These are phyloP conservation scores for Carabus problematicus DNA, from an alignment of 2,888 invertebrate species.

Conservation along the genomic window DNA sequence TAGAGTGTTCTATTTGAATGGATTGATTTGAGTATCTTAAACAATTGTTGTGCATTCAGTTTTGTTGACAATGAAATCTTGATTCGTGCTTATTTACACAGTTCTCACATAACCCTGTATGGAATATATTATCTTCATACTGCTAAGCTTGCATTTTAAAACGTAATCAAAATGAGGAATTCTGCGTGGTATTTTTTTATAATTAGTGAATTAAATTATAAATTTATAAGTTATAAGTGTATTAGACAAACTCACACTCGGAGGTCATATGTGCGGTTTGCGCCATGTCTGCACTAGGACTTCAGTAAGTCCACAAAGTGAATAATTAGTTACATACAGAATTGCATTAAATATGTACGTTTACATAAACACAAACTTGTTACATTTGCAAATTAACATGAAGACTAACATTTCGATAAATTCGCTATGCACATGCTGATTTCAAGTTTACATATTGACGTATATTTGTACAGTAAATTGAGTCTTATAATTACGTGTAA, in stretches of 20 bases:
- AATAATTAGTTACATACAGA: too few relatives aligned
- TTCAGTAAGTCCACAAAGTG: too few relatives aligned
- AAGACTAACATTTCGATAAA: slow-evolving; percentile 32
- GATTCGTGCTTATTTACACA: neutral
- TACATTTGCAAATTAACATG: slow-evolving; percentile 32
- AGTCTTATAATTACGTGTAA: too few relatives aligned
- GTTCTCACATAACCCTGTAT: too few relatives aligned
- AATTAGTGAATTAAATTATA: neutral
- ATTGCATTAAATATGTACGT: slow-evolving; percentile 11
- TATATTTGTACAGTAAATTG: too few relatives aligned
- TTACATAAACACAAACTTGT: slow-evolving; percentile 22
- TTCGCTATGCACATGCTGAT: slow-evolving; percentile 7
- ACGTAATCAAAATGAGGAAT: slow-evolving; percentile 1
- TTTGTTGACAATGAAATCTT: slow-evolving; percentile 8
- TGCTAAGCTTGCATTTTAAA: neutral
- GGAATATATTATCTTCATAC: neutral
- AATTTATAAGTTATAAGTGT: too few relatives aligned
- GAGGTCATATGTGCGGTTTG: too few relatives aligned
- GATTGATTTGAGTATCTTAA: slow-evolving; percentile 27
- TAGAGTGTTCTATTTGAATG: slow-evolving; percentile 31
- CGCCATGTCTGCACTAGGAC: too few relatives aligned
- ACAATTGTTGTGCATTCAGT: slow-evolving; percentile 35
- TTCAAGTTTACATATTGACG: too few relatives aligned
- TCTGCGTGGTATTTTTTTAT: neutral
- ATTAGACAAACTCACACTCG: too few relatives aligned